Evolutionary conservation across 2,113 vertebrate species (phyloP).

Genomic region (Podarcis muralis): DNA sequence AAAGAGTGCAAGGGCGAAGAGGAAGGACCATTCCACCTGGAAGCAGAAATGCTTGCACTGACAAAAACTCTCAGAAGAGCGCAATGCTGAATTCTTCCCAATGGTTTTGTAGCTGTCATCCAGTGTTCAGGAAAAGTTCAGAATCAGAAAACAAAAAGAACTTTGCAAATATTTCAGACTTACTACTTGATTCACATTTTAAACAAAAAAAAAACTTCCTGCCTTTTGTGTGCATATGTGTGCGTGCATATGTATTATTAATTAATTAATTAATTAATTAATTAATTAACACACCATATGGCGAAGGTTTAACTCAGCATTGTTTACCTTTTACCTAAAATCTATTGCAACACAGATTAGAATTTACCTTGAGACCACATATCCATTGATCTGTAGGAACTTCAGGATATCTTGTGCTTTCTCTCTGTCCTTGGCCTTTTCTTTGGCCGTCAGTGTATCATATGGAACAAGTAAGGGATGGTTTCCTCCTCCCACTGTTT

Average conservation of each 20-base stretch:
- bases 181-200: not conserved
- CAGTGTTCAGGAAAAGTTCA: not conserved
- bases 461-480: constrained; percentile 95
- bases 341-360: not conserved
- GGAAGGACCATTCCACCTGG: no score
- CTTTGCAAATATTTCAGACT: not conserved
- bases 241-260: no score
- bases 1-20: no score
- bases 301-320: not conserved
- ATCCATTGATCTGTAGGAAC: constrained; percentile 95
- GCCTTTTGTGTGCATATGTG: no score
- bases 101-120: not conserved
- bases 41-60: no score
- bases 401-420: constrained; percentile 97
- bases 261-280: no score
- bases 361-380: constrained; percentile 88
- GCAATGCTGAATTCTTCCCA: no score
- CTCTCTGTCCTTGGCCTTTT: constrained; percentile 94
- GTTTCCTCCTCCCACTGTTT: constrained; percentile 87
- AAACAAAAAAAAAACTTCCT: no score
- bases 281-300: not conserved
- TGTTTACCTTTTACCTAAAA: not conserved
- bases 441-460: constrained; percentile 95
- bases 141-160: not conserved
- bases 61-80: no score